These are phyloP conservation scores for Squalus acanthias DNA, from an alignment of 2,797 vertebrate genomes.

Conservation along the genomic window DNA sequence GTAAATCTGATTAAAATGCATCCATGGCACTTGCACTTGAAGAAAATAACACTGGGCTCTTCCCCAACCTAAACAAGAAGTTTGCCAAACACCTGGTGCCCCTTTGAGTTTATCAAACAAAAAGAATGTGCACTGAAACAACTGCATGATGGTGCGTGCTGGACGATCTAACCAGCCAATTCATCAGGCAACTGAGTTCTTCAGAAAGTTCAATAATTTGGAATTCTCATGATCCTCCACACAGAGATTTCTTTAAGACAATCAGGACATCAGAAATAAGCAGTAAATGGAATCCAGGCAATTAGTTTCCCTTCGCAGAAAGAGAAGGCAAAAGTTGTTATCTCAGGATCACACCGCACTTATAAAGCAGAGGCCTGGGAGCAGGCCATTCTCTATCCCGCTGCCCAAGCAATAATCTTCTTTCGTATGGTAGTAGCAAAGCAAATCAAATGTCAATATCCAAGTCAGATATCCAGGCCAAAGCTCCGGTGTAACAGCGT, in stretches of 20 bases:
- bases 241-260: not conserved
- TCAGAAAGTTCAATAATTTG: conserved; percentile 3
- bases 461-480: too few species aligned
- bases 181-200: not conserved
- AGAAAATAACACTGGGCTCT: not conserved
- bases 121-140: not conserved
- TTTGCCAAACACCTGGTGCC: not conserved
- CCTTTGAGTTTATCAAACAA: not conserved
- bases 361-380: not conserved
- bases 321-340: not conserved
- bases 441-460: not conserved
- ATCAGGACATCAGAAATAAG: not conserved
- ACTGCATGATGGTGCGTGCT: not conserved
- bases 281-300: not conserved
- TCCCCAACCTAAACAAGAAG: not conserved
- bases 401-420: not conserved
- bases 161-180: not conserved
- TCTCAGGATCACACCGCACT: not conserved
- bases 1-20: not conserved
- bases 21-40: not conserved
- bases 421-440: too few species aligned
- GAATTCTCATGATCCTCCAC: not conserved
- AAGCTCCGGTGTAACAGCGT: too few species aligned
- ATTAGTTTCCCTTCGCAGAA: not conserved
- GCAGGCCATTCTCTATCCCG: not conserved